Base-by-base conservation (phyloP, 37 sponge, comb jelly and placozoan species). In the Chondrilla cf. caribensis region DNA sequence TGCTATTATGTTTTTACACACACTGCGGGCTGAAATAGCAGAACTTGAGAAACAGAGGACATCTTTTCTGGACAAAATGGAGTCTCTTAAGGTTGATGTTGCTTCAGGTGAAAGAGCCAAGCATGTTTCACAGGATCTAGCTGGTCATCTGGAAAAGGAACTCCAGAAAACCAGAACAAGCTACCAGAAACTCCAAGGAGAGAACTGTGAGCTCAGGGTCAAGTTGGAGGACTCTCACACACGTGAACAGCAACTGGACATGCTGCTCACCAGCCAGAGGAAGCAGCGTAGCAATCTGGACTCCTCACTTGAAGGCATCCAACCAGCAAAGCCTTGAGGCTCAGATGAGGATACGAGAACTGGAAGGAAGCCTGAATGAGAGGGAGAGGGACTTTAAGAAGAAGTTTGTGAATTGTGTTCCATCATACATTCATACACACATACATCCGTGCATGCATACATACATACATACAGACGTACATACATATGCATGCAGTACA, bases 101-200 rank as follows among this genome's bases (percentile, higher is more conserved):
- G 4, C 85, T 7, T 32, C 83, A 15, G 65, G 81, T 6, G 77
- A 37, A 25, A 54, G 76, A 58, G 72, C 59, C 22, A 89, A 78
- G 44, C 71, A 81, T 29, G 82, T 77, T 0, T 66, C 90, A 26
- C 43, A 82, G 33, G 55, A 85, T 4, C 65, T 89, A 18, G 83
- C 84, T 37, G 8, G 39, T 41, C 83, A 71, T 41, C 86, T 85
- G 42, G 90, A 89, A 42, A 79, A 25, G 6, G 90, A 89, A 70
- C 62, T 67, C 14, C 42, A 67, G 31, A 33, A 18, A 9, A 57
- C 82, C 7, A 66, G 73, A 38, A 25, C 33, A 22, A 79, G 83
- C 24, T 41, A 81, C 8, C 33, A 80, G 11, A 80, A 54, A 38
- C n/a, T 81, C 17, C 60, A 76, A 37, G 84, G 82, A 33, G 91